Percentiles rank a stretch among this genome's conserved stretches.
Evolutionary conservation across 2,888 invertebrate species (phyloP).

Genomic region (Calliopum simillimum): DNA sequence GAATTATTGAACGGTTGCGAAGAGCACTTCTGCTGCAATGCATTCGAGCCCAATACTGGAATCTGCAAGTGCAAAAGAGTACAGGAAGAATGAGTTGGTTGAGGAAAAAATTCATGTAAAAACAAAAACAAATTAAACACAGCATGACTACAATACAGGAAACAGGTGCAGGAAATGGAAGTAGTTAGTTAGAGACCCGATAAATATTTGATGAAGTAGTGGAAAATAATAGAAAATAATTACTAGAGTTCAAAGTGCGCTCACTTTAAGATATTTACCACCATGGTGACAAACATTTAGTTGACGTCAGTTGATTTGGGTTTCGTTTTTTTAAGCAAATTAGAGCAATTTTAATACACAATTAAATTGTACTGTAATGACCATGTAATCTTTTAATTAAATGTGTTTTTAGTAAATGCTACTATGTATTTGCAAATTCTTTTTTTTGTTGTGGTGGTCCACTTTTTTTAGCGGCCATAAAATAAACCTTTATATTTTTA

Average conservation of each 20-base stretch:
- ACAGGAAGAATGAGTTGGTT: conserved; percentile 14
- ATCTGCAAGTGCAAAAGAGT: conserved; percentile 56
- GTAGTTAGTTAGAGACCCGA: conserved; percentile 2
- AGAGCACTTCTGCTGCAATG: conserved; percentile 56
- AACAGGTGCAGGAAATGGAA: conserved; percentile 27
- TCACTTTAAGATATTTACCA: too few relatives aligned
- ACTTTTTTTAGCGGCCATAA: too few relatives aligned
- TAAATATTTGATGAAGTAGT: conserved; percentile 3
- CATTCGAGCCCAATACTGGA: conserved; percentile 56
- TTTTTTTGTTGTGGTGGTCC: too few relatives aligned
- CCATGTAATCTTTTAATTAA: too few relatives aligned
- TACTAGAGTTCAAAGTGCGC: neutral
- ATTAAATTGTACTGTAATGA: too few relatives aligned
- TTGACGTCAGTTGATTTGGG: too few relatives aligned
- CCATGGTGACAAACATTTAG: too few relatives aligned
- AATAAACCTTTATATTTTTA: too few relatives aligned
- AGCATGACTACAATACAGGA: conserved; percentile 18
- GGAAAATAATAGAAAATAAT: conserved; percentile 5
- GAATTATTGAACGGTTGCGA: conserved; percentile 54
- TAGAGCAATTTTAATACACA: too few relatives aligned
- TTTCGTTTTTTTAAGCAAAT: too few relatives aligned
- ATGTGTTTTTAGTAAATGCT: too few relatives aligned
- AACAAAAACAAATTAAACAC: conserved; percentile 24
- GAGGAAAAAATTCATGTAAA: conserved; percentile 24
- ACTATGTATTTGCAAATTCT: too few relatives aligned